A percentile compares a stretch with the other conserved stretches of the same genome.
phyloP scores from a whole-genome alignment of 2,113 vertebrate species.

The Campylomormyrus numenius region DNA sequence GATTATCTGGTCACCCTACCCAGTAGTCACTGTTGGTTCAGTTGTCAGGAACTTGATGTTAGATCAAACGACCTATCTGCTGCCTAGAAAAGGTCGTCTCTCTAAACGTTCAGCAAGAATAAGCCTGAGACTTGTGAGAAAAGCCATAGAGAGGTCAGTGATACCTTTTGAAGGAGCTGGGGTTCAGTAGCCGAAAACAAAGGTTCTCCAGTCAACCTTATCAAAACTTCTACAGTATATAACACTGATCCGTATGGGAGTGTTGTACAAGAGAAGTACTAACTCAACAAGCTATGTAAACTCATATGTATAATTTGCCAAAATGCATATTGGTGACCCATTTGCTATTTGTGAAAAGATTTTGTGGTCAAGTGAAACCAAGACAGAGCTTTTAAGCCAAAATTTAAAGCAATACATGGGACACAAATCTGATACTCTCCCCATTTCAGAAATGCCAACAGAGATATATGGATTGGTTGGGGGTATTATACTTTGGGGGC shows the following conservation, averaged over 20 bases:
- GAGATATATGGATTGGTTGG: background rate
- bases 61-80: background rate
- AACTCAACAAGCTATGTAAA: background rate
- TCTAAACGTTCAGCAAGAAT: background rate
- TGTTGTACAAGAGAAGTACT: background rate
- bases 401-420: background rate
- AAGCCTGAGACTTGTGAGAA: background rate
- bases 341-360: background rate
- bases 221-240: background rate
- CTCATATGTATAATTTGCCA: background rate
- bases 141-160: background rate
- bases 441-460: background rate
- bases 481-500: background rate
- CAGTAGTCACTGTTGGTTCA: background rate
- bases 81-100: background rate
- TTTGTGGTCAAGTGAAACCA: background rate
- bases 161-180: background rate
- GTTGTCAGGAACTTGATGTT: background rate
- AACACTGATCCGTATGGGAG: background rate
- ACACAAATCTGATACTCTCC: background rate
- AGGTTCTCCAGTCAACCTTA: background rate
- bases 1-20: background rate
- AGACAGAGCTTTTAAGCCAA: background rate
- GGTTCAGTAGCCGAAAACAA: background rate
- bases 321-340: background rate